Conservation (phyloP, 1,140 invertebrate species). For the Muscidifurax raptorellus region DNA sequence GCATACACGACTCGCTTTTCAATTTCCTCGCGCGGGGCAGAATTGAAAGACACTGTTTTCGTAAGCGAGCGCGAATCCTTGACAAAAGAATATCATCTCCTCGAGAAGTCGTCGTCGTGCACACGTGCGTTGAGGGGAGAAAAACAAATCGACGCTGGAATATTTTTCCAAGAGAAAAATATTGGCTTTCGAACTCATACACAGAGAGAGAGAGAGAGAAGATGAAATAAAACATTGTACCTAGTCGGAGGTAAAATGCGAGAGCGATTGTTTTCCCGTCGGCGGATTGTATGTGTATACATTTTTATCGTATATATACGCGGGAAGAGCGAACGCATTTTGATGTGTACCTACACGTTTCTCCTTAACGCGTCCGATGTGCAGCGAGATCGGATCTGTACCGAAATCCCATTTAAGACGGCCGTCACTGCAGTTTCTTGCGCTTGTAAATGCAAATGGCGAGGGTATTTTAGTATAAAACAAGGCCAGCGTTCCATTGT, state of each 20-base stretch:
- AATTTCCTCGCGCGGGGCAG: constrained; percentile 6
- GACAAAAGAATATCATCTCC: constrained; percentile 2
- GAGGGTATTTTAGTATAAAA: too few species aligned
- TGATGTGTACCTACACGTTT: too few species aligned
- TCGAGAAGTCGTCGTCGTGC: background rate
- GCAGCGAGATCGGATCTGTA: too few species aligned
- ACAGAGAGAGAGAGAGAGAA: background rate
- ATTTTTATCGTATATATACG: background rate
- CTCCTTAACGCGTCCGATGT: too few species aligned
- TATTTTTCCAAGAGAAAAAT: constrained; percentile 6
- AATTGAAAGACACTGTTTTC: background rate
- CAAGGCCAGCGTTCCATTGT: too few species aligned
- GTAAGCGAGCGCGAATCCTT: background rate
- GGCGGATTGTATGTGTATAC: background rate
- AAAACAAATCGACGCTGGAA: background rate
- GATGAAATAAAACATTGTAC: too few species aligned
- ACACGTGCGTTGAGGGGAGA: background rate
- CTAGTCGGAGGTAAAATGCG: background rate
- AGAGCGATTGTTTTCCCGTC: background rate
- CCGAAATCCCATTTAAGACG: too few species aligned
- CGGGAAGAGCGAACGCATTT: too few species aligned
- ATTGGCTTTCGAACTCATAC: background rate
- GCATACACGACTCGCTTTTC: constrained; percentile 11
- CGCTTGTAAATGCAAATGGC: background rate
- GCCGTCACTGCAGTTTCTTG: background rate